phyloP scores from a whole-genome alignment of 53 echinoderm and acorn worm genomes.

The Echinarachnius parma region DNA sequence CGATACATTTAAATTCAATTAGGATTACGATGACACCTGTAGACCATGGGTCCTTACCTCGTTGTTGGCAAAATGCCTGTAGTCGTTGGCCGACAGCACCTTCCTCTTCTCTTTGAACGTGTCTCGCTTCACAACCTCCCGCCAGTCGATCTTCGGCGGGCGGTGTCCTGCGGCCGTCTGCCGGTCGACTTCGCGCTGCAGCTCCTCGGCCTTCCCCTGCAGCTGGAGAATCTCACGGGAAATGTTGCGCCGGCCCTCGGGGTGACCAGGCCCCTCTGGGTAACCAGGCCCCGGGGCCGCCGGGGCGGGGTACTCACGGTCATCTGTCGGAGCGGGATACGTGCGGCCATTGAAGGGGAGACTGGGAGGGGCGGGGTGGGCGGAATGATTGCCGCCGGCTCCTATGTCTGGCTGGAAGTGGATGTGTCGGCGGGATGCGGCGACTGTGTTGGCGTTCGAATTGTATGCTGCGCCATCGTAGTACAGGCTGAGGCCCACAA shows the following conservation, averaged over 20 bases:
- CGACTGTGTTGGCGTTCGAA: too few species aligned
- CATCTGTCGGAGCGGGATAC: neutral
- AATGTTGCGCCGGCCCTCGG: slow-evolving; percentile 12
- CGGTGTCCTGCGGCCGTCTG: slow-evolving; percentile 34
- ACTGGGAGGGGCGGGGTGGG: neutral
- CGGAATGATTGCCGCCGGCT: too few species aligned
- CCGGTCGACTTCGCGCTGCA: slow-evolving; percentile 30
- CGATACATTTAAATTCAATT: too few species aligned
- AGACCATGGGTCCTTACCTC: slow-evolving; percentile 4
- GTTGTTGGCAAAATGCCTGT: slow-evolving; percentile 44
- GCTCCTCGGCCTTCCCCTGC: slow-evolving; percentile 32
- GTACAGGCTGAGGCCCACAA: slow-evolving; percentile 71
- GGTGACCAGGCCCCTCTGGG: neutral
- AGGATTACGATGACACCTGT: too few species aligned
- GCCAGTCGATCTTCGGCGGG: slow-evolving; percentile 38
- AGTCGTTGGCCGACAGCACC: slow-evolving; percentile 32
- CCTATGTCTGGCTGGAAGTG: neutral
- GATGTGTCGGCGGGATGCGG: neutral
- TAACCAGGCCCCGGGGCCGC: too few species aligned
- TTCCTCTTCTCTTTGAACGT: slow-evolving; percentile 42
- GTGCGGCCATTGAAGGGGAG: too few species aligned
- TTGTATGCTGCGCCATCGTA: slow-evolving; percentile 44
- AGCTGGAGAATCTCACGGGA: slow-evolving; percentile 46
- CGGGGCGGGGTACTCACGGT: neutral
- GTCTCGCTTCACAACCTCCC: slow-evolving; percentile 37